phyloP scores from a whole-genome alignment of 2,113 vertebrate species.

The Rhineura floridana region DNA sequence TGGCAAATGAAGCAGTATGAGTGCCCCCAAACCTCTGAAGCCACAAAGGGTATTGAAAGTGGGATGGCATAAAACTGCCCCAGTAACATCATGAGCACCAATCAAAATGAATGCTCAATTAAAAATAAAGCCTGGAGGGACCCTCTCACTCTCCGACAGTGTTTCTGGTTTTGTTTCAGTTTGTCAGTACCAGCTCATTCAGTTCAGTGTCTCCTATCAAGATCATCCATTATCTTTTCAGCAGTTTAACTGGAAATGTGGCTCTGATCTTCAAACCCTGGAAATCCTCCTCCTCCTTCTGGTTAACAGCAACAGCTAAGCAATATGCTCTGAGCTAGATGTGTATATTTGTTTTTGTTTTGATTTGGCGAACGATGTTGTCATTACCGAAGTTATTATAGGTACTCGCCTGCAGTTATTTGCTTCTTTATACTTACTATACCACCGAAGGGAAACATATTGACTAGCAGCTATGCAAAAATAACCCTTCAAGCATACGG shows the following conservation, averaged over 20 bases:
- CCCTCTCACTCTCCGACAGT: no score
- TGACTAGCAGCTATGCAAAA: slow-evolving; percentile 20
- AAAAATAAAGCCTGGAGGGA: no score
- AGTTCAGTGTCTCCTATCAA: neutral
- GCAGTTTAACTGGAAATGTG: slow-evolving; percentile 5
- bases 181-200: neutral
- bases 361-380: neutral
- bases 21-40: no score
- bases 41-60: no score
- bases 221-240: neutral
- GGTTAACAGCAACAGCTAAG: neutral
- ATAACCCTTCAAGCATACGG: neutral
- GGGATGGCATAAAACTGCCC: no score
- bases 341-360: neutral
- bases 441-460: slow-evolving; percentile 26
- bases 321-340: neutral
- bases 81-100: no score
- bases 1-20: no score
- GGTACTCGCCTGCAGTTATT: slow-evolving; percentile 25
- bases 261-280: neutral
- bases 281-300: neutral
- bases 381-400: slow-evolving; percentile 30
- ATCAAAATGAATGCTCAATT: no score
- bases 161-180: neutral
- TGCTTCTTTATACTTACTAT: slow-evolving; percentile 23